phyloP scores from a whole-genome alignment of 1,140 invertebrate species.

The Drosophila eugracilis region DNA sequence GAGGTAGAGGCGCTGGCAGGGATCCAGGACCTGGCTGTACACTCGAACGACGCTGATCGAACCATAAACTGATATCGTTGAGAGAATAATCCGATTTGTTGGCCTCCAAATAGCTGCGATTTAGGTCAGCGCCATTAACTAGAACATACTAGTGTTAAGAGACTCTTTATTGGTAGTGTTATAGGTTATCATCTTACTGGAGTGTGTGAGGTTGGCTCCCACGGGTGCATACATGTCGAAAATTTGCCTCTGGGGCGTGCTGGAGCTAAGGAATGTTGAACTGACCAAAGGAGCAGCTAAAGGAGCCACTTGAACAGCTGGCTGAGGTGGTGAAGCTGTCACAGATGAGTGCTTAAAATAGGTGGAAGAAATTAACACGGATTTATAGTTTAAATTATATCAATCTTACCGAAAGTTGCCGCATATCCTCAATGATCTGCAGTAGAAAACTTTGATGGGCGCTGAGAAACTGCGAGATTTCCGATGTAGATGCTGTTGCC shows the following conservation, averaged over 20 bases:
- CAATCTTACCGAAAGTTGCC: constrained; percentile 68
- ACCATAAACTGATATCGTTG: constrained; percentile 78
- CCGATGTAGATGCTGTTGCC: constrained; percentile 51
- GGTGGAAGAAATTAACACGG: background rate
- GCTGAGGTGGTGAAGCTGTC: background rate
- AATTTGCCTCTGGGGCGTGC: constrained; percentile 56
- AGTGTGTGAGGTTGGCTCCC: constrained; percentile 74
- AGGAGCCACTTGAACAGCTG: background rate
- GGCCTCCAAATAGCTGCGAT: constrained; percentile 81
- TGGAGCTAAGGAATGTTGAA: constrained; percentile 65
- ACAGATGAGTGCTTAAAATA: constrained; percentile 10
- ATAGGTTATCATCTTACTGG: constrained; percentile 47
- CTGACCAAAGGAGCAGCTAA: constrained; percentile 44
- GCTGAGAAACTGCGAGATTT: constrained; percentile 71
- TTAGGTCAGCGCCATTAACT: constrained; percentile 82
- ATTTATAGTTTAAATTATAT: accelerated
- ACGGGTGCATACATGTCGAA: constrained; percentile 65
- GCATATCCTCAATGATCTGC: constrained; percentile 80
- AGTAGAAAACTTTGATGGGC: constrained; percentile 74
- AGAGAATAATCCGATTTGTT: constrained; percentile 83
- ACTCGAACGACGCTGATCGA: constrained; percentile 70
- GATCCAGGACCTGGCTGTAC: constrained; percentile 15
- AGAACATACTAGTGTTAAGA: background rate
- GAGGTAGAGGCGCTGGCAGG: constrained; percentile 10
- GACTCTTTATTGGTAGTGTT: background rate